Evolutionary conservation across 1,140 invertebrate genomes (phyloP).

Genomic region (Neuroterus valhalla): DNA sequence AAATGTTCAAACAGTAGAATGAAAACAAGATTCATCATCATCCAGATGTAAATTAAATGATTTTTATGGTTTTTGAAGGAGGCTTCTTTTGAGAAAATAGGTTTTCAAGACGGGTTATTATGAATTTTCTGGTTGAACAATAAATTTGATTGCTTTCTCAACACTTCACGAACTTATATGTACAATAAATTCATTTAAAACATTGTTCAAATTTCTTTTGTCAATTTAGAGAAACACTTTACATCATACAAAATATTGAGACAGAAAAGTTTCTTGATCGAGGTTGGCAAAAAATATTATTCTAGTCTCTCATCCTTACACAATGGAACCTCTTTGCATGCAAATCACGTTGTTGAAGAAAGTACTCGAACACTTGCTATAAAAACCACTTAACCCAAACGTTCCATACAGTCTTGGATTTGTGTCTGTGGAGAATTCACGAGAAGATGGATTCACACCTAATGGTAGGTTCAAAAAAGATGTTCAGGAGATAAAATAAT

Average conservation of each 20-base stretch:
- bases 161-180: too few species aligned
- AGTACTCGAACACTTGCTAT: slow-evolving; percentile 56
- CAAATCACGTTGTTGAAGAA: slow-evolving; percentile 61
- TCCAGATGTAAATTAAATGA: too few species aligned
- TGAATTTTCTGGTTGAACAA: too few species aligned
- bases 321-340: slow-evolving; percentile 42
- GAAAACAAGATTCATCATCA: too few species aligned
- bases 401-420: slow-evolving; percentile 45
- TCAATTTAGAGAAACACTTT: too few species aligned
- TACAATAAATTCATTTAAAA: too few species aligned
- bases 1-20: too few species aligned
- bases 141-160: too few species aligned
- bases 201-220: too few species aligned
- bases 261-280: neutral
- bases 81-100: too few species aligned
- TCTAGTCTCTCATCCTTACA: slow-evolving; percentile 31
- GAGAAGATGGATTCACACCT: slow-evolving; percentile 41
- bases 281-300: slow-evolving; percentile 42
- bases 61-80: too few species aligned
- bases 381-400: slow-evolving; percentile 47
- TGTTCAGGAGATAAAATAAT: neutral
- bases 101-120: too few species aligned
- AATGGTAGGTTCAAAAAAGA: slow-evolving; percentile 20
- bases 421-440: slow-evolving; percentile 41
- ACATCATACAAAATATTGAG: neutral